A percentile compares a stretch with the other conserved stretches of the same genome.
Conservation (phyloP, 2,797 vertebrate genomes). For the Podarcis lilfordi region DNA sequence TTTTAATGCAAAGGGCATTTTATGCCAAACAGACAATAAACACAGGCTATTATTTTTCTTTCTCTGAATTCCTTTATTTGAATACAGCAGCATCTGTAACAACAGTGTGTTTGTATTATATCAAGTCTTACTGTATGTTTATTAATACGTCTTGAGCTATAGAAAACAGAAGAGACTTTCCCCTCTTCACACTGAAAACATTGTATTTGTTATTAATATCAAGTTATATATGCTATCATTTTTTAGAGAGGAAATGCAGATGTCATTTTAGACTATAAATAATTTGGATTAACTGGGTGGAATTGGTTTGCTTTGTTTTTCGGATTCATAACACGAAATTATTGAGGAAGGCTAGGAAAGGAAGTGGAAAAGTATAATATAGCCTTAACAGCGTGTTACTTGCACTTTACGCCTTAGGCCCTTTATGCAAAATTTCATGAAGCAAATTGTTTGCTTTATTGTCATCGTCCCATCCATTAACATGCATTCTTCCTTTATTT, state of each 20-base stretch:
- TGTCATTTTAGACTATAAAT: conserved; percentile 16
- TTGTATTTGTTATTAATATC: conserved; percentile 39
- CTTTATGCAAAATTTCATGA: conserved; percentile 38
- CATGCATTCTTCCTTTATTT: neutral
- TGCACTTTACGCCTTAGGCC: neutral
- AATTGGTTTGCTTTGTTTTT: conserved; percentile 5
- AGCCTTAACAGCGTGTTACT: neutral
- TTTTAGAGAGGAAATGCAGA: conserved; percentile 49
- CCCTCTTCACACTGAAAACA: conserved; percentile 25
- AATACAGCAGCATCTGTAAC: conserved; percentile 33
- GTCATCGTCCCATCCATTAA: neutral
- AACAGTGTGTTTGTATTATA: conserved; percentile 49
- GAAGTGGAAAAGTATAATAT: neutral
- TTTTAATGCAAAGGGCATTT: conserved; percentile 58
- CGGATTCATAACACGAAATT: conserved; percentile 12
- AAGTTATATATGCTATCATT: conserved; percentile 44
- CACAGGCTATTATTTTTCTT: conserved; percentile 28
- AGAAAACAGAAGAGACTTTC: conserved; percentile 4
- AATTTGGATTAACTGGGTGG: conserved; percentile 12
- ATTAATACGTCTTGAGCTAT: conserved; percentile 50
- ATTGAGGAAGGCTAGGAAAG: neutral
- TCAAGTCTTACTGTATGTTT: conserved; percentile 39
- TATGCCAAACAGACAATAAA: conserved; percentile 49
- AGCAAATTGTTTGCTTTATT: conserved; percentile 16
- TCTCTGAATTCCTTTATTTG: conserved; percentile 39